Evolutionary conservation across 37 sponge, comb jelly and placozoan species (phyloP), one percentile per base, ranked within the genome.

Genomic region (Halisarca cf. caerulea): DNA sequence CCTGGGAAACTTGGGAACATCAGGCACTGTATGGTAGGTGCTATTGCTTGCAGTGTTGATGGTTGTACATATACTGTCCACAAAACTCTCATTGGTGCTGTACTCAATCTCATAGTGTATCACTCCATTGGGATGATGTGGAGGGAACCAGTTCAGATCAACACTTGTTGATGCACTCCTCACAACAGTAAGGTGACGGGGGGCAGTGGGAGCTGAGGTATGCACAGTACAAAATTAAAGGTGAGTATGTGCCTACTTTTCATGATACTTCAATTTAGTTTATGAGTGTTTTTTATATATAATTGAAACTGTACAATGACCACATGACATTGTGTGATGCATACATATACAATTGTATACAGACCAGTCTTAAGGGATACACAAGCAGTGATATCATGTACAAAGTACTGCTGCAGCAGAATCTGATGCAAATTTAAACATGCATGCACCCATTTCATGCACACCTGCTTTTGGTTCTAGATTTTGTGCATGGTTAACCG

Each of bases 61-160:
- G 30, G 64, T 62, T 62, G 30, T 28, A n/a, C n/a, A n/a, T n/a
- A n/a, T n/a, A 6, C n/a, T 62, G 18, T 30, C 30, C 6, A 28
- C 30, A 62, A 62, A 62, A 23, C 6, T 28, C 25, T 28, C 30
- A 28, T 15, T 62, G 6, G 64, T 62, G 15, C 30, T 30, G 64
- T 62, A 62, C 64, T 62, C 64, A 62, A 62, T 62, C 64, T 62
- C 64, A 62, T 62, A 62, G 30, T n/a, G 25, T n/a, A 62, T 62
- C 64, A 62, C 64, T 62, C 64, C 64, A 62, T 62, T 62, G 6
- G 64, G 64, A 28, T 62, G 25, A 15, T 20, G 30, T 30, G 64
- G 64, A 62, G 64, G 64, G 25, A 62, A 7, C 64, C 64, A 62
- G 64, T 62, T 62, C 64, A 62, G 30, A n/a, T 62, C 64, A 62